Evolutionary conservation across 2,888 invertebrate genomes (phyloP), one percentile per base, ranked within the genome.

Genomic region (Noctua janthe): DNA sequence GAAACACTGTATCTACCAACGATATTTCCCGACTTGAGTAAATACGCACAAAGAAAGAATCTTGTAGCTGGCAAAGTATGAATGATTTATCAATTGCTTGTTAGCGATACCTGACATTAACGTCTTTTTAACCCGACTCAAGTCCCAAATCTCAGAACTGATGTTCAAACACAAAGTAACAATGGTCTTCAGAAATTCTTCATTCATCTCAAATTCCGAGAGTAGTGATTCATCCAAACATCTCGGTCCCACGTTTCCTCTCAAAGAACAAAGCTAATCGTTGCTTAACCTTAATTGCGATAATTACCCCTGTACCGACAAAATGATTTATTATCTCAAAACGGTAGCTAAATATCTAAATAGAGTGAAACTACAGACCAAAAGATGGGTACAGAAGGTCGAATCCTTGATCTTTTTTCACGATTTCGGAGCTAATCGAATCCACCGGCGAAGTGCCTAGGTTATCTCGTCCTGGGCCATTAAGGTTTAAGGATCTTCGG

Each of bases 221-320:
- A 71, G 75, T 72, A 69, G 47, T 89, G 90, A 90, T 81, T 90
- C 90, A 90, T 84, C 78, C 80, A 71, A 83, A 86, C 80, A 88
- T 75, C 80, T 78, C 72, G 86, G 93, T 93, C 94, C 92, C 95
- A 95, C 95, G 94, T 93, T 93, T 88, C 92, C 92, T 92, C 91
- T 89, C 87, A 88, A 89, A 93, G 94, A 95, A 96, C 96, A 96
- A 96, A 96, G 91, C 91, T 95, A 95, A 95, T 95, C 93, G 94
- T 95, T 95, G 94, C 93, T 96, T 96, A 96, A 94, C 96, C 96
- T 92, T 96, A 97, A 97, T 96, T 96, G 94, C 95, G 93, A 94
- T 96, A 96, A 96, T 96, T 95, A 96, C 94, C 84, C 79, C 85
- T 86, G 89, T 91, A 94, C 93, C 94, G 94, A 95, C 95, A 94